Percentiles rank a stretch among this genome's conserved stretches.
Conservation (phyloP, 2,113 vertebrate species). For the Podarcis cretensis region DNA sequence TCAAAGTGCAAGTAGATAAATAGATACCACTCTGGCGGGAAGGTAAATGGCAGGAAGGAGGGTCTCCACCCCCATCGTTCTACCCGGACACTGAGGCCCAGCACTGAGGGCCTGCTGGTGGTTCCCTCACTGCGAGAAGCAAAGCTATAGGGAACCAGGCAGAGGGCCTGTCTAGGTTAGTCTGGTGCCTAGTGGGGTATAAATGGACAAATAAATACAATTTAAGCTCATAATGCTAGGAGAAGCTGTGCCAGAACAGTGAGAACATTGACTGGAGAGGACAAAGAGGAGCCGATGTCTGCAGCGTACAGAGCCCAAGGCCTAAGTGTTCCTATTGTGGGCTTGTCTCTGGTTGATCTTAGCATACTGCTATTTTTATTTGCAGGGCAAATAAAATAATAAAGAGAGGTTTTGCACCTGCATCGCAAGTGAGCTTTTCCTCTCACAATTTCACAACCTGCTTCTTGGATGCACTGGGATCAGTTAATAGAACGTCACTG, state of each 20-base stretch:
- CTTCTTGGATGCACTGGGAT: neutral
- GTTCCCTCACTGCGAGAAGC: too few species aligned
- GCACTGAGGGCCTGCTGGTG: too few species aligned
- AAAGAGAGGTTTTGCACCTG: slow-evolving; percentile 1
- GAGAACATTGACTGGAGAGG: too few species aligned
- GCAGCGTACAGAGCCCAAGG: neutral
- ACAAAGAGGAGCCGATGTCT: neutral
- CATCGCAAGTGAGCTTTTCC: neutral
- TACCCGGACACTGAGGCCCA: too few species aligned
- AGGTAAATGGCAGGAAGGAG: too few species aligned
- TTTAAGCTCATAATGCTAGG: neutral
- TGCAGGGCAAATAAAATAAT: neutral
- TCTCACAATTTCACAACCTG: neutral
- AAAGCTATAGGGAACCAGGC: too few species aligned
- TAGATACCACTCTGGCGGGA: fast-evolving
- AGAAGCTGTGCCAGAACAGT: neutral
- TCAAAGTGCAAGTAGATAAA: too few species aligned
- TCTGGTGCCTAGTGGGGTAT: too few species aligned
- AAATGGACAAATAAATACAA: too few species aligned
- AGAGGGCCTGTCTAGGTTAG: too few species aligned
- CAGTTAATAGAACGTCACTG: slow-evolving; percentile 1
- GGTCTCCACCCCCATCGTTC: too few species aligned
- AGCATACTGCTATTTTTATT: neutral
- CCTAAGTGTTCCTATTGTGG: neutral
- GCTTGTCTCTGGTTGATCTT: neutral